phyloP scores from a whole-genome alignment of 2,888 invertebrate genomes.

The Clitarchus hookeri region DNA sequence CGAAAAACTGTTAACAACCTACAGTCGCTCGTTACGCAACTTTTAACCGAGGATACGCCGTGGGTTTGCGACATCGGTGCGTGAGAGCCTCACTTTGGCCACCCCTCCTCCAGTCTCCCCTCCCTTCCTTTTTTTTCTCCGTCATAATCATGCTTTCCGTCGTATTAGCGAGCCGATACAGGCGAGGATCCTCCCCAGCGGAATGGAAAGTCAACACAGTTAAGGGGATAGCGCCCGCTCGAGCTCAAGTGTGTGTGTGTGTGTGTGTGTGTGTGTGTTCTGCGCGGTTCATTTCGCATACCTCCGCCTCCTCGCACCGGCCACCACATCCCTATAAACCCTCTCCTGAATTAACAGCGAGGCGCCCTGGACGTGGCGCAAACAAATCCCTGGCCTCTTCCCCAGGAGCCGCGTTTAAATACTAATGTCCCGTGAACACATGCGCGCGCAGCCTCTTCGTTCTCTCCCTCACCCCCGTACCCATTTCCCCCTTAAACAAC shows the following conservation, averaged over 20 bases:
- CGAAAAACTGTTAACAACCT: too few species aligned
- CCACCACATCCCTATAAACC: slow-evolving; percentile 3
- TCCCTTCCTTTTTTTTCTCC: too few species aligned
- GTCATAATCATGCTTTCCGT: too few species aligned
- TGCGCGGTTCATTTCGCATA: neutral
- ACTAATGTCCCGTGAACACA: slow-evolving; percentile 9
- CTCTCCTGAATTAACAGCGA: neutral
- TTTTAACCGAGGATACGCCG: too few species aligned
- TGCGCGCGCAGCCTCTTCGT: neutral
- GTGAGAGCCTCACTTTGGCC: too few species aligned
- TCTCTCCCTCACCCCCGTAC: neutral
- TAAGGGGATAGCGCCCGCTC: neutral
- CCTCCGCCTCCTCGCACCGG: neutral
- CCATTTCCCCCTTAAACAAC: neutral
- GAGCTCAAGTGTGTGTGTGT: neutral
- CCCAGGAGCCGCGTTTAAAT: neutral
- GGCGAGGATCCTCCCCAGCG: neutral
- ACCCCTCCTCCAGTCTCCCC: too few species aligned
- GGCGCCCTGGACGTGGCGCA: neutral
- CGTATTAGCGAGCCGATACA: too few species aligned
- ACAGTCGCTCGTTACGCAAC: too few species aligned
- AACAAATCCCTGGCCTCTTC: neutral
- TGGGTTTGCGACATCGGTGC: too few species aligned
- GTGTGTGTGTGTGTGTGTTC: neutral
- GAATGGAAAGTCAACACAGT: slow-evolving; percentile 8